A percentile compares a stretch with the other conserved stretches of the same genome.
Evolutionary conservation across 92 coral and sea anemone species (phyloP).

Genomic region (Ricordea florida): DNA sequence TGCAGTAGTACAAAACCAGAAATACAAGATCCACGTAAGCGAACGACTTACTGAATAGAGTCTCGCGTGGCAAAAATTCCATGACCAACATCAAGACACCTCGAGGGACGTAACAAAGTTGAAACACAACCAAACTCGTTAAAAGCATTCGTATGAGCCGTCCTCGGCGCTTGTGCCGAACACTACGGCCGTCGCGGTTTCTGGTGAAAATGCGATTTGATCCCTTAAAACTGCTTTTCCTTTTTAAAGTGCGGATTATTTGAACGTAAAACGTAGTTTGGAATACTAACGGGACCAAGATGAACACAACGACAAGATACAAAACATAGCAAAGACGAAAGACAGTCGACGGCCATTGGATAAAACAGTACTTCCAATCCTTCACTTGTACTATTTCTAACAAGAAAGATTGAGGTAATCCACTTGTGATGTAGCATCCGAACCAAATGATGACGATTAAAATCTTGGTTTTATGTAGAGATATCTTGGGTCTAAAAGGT

Average conservation of each 20-base stretch:
- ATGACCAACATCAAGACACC: conserved; percentile 57
- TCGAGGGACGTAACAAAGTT: conserved; percentile 82
- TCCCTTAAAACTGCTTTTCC: conserved; percentile 39
- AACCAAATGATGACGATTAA: conserved; percentile 57
- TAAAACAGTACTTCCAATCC: conserved; percentile 24
- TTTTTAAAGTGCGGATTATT: conserved; percentile 51
- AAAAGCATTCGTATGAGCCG: conserved; percentile 75
- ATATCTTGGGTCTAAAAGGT: conserved; percentile 67
- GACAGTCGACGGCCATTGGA: conserved; percentile 28
- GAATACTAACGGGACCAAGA: conserved; percentile 46
- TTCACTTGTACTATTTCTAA: background rate
- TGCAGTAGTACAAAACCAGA: conserved; percentile 72
- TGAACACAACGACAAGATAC: conserved; percentile 58
- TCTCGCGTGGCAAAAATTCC: conserved; percentile 45
- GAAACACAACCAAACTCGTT: conserved; percentile 63
- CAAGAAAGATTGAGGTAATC: conserved; percentile 58
- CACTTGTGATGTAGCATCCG: conserved; percentile 64
- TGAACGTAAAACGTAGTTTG: conserved; percentile 69
- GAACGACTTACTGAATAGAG: background rate
- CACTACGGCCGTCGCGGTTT: conserved; percentile 19
- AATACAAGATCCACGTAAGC: conserved; percentile 52
- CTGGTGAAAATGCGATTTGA: conserved; percentile 23
- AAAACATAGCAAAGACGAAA: conserved; percentile 60
- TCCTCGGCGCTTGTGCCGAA: conserved; percentile 28
- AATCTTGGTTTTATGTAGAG: conserved; percentile 60